Conservation (phyloP, 2,113 vertebrate species). For the Gopherus flavomarginatus region DNA sequence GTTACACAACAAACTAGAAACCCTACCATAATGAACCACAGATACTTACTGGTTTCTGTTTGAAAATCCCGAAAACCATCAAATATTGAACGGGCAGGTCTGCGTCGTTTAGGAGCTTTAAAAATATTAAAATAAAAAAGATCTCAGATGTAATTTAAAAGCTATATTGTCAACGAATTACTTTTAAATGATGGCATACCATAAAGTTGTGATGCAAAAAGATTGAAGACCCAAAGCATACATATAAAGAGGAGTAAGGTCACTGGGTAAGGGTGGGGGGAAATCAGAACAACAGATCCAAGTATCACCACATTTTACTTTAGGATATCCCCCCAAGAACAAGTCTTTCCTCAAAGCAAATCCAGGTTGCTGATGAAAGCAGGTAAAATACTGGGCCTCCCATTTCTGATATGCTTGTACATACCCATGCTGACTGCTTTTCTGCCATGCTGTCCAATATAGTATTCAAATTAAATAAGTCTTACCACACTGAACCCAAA, state of each 20-base stretch:
- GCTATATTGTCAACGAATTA: not conserved
- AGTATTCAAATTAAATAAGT: not conserved
- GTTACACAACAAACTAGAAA: not conserved
- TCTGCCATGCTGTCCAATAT: not conserved
- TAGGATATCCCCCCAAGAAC: not conserved
- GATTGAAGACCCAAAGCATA: not conserved
- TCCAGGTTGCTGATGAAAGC: not conserved
- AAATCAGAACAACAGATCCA: not conserved
- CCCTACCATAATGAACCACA: constrained; percentile 40
- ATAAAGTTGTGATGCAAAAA: fast-evolving
- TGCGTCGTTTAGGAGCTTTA: constrained; percentile 94
- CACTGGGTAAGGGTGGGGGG: not conserved
- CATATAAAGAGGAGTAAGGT: not conserved
- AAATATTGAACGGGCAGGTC: constrained; percentile 97
- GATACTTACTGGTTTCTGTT: constrained; percentile 95
- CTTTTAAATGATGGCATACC: not conserved
- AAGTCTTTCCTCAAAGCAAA: not conserved
- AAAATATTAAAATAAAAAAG: not conserved
- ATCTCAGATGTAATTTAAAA: constrained; percentile 34
- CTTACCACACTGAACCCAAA: not conserved
- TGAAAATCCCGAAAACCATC: constrained; percentile 99
- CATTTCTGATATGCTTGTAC: not conserved
- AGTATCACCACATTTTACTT: not conserved
- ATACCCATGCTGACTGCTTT: not conserved
- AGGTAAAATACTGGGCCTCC: not conserved